These are phyloP conservation scores for Notodonta ziczac DNA, from an alignment of 2,888 invertebrate species.

Conservation along the genomic window DNA sequence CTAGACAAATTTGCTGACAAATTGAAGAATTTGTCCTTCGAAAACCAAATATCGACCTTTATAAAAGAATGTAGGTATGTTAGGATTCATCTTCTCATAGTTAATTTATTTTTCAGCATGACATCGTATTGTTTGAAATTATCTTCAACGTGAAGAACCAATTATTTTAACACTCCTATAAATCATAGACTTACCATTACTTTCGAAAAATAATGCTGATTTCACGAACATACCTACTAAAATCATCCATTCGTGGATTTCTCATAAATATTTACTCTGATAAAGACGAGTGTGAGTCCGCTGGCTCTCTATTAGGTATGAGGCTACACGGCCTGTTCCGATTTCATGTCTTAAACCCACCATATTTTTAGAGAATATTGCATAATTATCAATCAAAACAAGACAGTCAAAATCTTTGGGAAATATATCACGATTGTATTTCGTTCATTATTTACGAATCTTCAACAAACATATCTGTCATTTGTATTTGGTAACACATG, in stretches of 20 bases:
- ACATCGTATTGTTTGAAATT: slow-evolving; percentile 47
- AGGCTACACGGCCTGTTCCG: background rate
- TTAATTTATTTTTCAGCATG: slow-evolving; percentile 32
- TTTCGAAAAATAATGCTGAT: slow-evolving; percentile 57
- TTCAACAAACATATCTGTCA: background rate
- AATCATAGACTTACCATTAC: slow-evolving; percentile 74
- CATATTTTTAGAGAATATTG: background rate
- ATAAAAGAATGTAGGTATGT: slow-evolving; percentile 29
- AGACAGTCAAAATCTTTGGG: background rate
- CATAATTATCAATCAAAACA: background rate
- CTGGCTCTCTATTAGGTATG: background rate
- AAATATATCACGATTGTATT: background rate
- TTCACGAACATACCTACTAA: slow-evolving; percentile 68
- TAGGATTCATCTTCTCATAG: slow-evolving; percentile 21
- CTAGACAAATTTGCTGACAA: background rate
- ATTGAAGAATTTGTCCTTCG: background rate
- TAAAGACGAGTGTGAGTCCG: background rate
- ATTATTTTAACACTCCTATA: slow-evolving; percentile 75
- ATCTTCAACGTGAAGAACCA: slow-evolving; percentile 67
- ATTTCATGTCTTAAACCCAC: background rate
- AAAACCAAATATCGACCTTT: slow-evolving; percentile 12
- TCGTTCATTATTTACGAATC: background rate
- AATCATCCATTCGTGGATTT: slow-evolving; percentile 67
- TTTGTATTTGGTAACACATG: background rate
- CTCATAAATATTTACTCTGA: slow-evolving; percentile 23